A percentile compares a stretch with the other conserved stretches of the same genome.
These are phyloP conservation scores for Trialeurodes vaporariorum DNA, from an alignment of 1,140 invertebrate genomes.

Conservation along the genomic window DNA sequence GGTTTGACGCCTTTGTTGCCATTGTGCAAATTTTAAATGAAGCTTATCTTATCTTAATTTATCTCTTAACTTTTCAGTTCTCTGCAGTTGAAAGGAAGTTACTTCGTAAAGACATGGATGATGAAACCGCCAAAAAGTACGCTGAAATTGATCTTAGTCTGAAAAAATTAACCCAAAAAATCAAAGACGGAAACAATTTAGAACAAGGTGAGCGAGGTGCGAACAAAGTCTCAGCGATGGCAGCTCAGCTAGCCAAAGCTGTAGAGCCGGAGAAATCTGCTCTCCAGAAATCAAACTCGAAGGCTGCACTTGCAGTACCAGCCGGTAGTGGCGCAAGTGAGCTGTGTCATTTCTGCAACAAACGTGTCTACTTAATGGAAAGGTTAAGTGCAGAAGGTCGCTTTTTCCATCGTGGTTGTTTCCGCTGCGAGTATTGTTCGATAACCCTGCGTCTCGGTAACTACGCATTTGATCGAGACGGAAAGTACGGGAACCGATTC, in stretches of 20 bases:
- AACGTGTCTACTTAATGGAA: constrained; percentile 81
- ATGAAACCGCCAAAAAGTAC: constrained; percentile 42
- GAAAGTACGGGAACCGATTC: constrained; percentile 56
- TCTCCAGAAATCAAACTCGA: constrained; percentile 40
- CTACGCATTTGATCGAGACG: constrained; percentile 62
- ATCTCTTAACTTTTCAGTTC: too few species aligned
- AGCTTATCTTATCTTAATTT: too few species aligned
- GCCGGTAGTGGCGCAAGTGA: constrained; percentile 47
- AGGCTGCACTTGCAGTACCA: background rate
- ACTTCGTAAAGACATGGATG: constrained; percentile 32
- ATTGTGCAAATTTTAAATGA: too few species aligned
- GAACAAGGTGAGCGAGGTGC: constrained; percentile 51
- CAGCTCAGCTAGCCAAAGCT: constrained; percentile 52
- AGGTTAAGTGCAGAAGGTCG: constrained; percentile 70
- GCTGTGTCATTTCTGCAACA: constrained; percentile 74
- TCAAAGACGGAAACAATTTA: constrained; percentile 62
- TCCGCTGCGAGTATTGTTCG: constrained; percentile 62
- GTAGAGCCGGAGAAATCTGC: constrained; percentile 35
- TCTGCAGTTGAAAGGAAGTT: constrained; percentile 54
- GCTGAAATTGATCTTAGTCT: constrained; percentile 67
- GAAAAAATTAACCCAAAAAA: constrained; percentile 63
- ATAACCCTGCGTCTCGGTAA: constrained; percentile 54
- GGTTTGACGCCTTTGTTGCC: too few species aligned
- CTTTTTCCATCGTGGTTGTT: constrained; percentile 76
- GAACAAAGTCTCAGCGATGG: constrained; percentile 80